Conservation (phyloP, 2,797 vertebrate species). For the Micropoecilia bifurca region DNA sequence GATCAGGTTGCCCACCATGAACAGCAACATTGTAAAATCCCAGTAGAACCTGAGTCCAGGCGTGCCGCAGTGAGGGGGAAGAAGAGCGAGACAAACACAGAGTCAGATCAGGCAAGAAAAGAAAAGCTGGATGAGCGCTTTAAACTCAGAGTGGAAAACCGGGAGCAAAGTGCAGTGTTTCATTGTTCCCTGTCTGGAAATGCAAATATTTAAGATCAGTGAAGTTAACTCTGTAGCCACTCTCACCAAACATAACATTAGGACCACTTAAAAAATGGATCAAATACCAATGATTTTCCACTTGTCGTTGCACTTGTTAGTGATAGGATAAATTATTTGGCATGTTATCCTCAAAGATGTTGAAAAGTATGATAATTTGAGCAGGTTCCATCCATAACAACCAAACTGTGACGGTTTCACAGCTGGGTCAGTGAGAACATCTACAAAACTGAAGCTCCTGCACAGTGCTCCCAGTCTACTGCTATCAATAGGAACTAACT, state of each 20-base stretch:
- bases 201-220: neutral
- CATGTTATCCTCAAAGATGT: neutral
- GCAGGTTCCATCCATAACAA: neutral
- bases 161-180: constrained; percentile 36
- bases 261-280: neutral
- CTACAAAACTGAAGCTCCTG: neutral
- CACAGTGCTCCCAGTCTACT: neutral
- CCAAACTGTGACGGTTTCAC: neutral
- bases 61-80: constrained; percentile 7
- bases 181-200: constrained; percentile 23
- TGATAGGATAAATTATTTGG: neutral
- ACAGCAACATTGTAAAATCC: constrained; percentile 99
- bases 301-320: neutral
- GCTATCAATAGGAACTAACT: neutral
- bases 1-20: constrained; percentile 99
- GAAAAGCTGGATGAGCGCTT: constrained; percentile 58
- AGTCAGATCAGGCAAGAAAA: constrained; percentile 59
- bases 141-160: constrained; percentile 37
- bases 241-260: neutral
- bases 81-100: constrained; percentile 58
- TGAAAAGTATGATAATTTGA: neutral
- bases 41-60: constrained; percentile 92
- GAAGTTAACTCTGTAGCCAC: neutral
- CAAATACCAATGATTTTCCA: neutral
- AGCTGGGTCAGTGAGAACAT: neutral